Conservation (phyloP, 2,113 vertebrate species). For the Seriola aureovittata region DNA sequence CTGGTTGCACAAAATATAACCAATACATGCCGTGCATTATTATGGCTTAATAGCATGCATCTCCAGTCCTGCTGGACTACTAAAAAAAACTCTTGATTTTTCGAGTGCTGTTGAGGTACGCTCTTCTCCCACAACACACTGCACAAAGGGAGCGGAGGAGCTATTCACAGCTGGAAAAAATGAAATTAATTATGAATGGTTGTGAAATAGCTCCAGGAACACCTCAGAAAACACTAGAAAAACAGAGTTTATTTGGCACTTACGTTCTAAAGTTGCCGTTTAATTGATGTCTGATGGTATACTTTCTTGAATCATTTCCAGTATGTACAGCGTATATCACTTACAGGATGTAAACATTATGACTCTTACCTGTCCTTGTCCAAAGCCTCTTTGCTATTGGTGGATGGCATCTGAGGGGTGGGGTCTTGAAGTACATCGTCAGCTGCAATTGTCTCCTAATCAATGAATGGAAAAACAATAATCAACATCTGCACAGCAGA, state of each 20-base stretch:
- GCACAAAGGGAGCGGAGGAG: background rate
- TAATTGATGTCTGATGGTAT: too few relatives aligned
- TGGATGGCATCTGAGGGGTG: slow-evolving; percentile 72
- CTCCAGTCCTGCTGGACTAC: too few relatives aligned
- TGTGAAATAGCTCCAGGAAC: background rate
- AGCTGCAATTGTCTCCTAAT: slow-evolving; percentile 74
- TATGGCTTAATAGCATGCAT: background rate
- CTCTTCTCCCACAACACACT: background rate
- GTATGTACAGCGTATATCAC: background rate
- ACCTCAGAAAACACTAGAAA: background rate
- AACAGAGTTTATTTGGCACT: too few relatives aligned
- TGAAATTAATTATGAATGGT: background rate
- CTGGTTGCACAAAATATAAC: background rate
- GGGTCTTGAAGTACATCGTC: slow-evolving; percentile 82
- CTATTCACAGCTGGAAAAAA: background rate
- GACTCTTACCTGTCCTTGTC: slow-evolving; percentile 79
- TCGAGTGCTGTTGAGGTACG: background rate
- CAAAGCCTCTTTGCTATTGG: slow-evolving; percentile 83
- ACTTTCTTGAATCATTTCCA: too few relatives aligned
- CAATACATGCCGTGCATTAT: background rate
- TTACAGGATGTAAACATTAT: background rate
- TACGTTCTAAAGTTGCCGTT: too few relatives aligned
- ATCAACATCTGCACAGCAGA: background rate
- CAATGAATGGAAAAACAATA: slow-evolving; percentile 17
- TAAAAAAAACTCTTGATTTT: too few relatives aligned